A percentile compares a stretch with the other conserved stretches of the same genome.
These are phyloP conservation scores for Actias luna DNA, from an alignment of 2,888 invertebrate genomes.

Conservation along the genomic window DNA sequence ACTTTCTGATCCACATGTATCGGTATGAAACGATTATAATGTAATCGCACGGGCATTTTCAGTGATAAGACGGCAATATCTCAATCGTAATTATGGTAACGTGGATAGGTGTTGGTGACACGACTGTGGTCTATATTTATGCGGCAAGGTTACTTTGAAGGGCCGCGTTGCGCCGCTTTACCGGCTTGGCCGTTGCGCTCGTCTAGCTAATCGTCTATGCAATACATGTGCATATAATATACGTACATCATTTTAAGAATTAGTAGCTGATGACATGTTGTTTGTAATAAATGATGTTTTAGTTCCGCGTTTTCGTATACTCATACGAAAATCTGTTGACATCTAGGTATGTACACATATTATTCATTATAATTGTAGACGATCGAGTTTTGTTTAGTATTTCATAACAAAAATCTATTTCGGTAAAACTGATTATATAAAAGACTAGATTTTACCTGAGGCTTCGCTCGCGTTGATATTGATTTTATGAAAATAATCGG, in stretches of 20 bases:
- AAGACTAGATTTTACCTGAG: too few species aligned
- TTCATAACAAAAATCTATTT: too few species aligned
- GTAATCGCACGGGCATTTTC: conserved; percentile 76
- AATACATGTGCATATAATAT: conserved; percentile 23
- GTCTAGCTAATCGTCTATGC: conserved; percentile 35
- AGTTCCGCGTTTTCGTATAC: not conserved
- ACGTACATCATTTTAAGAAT: conserved; percentile 10
- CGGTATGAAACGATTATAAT: conserved; percentile 57
- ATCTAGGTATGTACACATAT: not conserved
- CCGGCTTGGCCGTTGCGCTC: conserved; percentile 50
- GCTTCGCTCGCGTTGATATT: too few species aligned
- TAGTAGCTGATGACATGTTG: not conserved
- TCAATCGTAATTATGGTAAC: conserved; percentile 47
- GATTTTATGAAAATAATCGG: too few species aligned
- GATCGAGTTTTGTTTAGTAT: too few species aligned
- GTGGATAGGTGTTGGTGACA: conserved; percentile 62
- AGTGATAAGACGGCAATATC: conserved; percentile 70
- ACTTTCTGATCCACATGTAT: conserved; percentile 56
- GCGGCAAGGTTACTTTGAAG: conserved; percentile 65
- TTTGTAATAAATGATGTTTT: not conserved
- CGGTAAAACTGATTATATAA: too few species aligned
- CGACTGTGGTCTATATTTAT: conserved; percentile 63
- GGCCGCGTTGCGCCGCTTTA: conserved; percentile 48
- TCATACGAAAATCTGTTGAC: not conserved
- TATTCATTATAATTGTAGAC: too few species aligned